Evolutionary conservation across 2,888 invertebrate genomes (phyloP).

Genomic region (Heliconius cydno): DNA sequence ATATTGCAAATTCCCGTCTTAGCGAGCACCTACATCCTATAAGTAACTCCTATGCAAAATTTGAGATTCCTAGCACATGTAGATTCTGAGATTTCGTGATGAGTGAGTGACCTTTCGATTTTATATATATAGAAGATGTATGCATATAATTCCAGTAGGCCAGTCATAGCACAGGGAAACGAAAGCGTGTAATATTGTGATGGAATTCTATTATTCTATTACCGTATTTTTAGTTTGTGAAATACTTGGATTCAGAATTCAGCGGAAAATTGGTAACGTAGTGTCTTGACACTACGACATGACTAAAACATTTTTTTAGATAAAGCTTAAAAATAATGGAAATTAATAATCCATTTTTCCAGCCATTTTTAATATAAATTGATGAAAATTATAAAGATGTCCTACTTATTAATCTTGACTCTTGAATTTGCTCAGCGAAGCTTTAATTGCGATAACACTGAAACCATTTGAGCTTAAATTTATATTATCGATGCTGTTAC

Average conservation of each 20-base stretch:
- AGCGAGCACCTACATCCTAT: too few species aligned
- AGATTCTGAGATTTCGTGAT: too few species aligned
- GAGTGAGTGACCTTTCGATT: too few species aligned
- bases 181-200: neutral
- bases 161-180: too few species aligned
- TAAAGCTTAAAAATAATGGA: neutral
- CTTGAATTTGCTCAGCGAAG: slow-evolving; percentile 25
- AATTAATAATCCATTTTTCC: neutral
- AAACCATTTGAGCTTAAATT: slow-evolving; percentile 17
- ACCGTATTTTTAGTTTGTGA: neutral
- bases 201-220: neutral
- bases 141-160: too few species aligned
- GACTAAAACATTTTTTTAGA: too few species aligned
- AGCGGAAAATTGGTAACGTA: too few species aligned
- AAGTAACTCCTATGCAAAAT: too few species aligned
- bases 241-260: neutral
- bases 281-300: too few species aligned
- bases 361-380: neutral
- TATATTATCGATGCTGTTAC: slow-evolving; percentile 2
- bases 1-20: too few species aligned
- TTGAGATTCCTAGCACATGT: too few species aligned
- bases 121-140: too few species aligned
- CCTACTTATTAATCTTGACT: slow-evolving; percentile 11
- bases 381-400: slow-evolving; percentile 2
- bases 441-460: slow-evolving; percentile 23